phyloP scores from a whole-genome alignment of 2,113 vertebrate species.

The Brienomyrus longianalis region DNA sequence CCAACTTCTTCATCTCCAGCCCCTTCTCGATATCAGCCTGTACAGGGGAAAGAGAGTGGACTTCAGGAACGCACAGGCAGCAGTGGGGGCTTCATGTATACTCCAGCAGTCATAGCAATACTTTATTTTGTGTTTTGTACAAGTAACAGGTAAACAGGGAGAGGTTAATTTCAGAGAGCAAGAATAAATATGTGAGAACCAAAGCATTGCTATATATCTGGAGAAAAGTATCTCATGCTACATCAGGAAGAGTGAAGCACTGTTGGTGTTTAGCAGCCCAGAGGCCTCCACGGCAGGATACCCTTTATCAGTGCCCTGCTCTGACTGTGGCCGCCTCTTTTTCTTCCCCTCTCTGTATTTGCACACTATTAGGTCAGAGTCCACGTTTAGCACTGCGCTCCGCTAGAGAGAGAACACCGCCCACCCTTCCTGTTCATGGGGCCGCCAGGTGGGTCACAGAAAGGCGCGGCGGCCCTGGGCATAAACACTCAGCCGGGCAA shows the following conservation, averaged over 20 bases:
- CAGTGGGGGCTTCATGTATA: neutral
- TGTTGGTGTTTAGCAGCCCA: neutral
- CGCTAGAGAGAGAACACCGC: neutral
- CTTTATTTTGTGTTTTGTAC: neutral
- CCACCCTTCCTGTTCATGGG: neutral
- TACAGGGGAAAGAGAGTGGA: neutral
- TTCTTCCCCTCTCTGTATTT: neutral
- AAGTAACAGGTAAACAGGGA: neutral
- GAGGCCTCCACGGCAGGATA: neutral
- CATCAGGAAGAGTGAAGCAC: neutral
- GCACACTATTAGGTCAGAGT: neutral
- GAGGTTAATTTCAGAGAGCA: neutral
- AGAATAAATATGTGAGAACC: neutral
- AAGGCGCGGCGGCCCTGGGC: neutral
- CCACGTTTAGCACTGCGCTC: neutral
- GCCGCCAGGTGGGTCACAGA: neutral
- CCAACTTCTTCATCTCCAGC: slow-evolving; percentile 94
- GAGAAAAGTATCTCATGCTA: neutral
- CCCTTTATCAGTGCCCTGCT: neutral
- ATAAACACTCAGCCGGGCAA: neutral
- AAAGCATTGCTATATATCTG: neutral
- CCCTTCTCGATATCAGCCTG: slow-evolving; percentile 88
- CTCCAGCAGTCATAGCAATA: neutral
- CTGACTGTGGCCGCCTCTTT: neutral
- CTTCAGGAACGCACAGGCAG: neutral